Percentiles rank a stretch among this genome's conserved stretches.
These are phyloP conservation scores for Halictus ligatus DNA, from an alignment of 2,888 invertebrate genomes.

Conservation along the genomic window DNA sequence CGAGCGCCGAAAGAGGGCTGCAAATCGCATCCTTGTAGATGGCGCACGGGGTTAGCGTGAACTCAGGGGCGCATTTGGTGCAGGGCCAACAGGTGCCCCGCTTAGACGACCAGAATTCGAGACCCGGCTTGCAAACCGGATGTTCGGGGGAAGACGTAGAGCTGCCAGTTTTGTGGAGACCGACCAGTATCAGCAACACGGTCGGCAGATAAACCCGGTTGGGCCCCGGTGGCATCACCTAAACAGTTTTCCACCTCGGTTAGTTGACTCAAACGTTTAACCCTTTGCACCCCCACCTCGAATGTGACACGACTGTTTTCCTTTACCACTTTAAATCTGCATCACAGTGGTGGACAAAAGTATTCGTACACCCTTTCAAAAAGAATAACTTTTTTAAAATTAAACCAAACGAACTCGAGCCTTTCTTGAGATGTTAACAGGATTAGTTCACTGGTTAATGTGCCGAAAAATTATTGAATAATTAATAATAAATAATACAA, in stretches of 20 bases:
- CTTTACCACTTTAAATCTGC: no score
- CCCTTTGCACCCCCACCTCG: no score
- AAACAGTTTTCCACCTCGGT: background rate
- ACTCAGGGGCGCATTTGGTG: conserved; percentile 88
- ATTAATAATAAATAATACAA: no score
- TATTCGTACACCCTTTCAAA: no score
- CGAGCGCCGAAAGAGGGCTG: conserved; percentile 88
- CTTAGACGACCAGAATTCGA: conserved; percentile 90
- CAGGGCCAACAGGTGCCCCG: conserved; percentile 89
- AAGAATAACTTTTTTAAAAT: no score
- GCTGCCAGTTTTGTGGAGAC: conserved; percentile 57
- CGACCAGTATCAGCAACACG: conserved; percentile 74
- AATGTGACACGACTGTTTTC: no score
- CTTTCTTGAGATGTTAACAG: no score
- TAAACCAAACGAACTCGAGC: no score
- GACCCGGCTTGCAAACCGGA: conserved; percentile 85
- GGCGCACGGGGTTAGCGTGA: conserved; percentile 90
- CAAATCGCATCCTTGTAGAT: conserved; percentile 91
- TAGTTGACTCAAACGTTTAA: no score
- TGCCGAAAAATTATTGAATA: no score
- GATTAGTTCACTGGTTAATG: no score
- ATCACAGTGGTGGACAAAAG: no score
- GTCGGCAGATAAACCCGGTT: conserved; percentile 74
- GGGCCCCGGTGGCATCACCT: conserved; percentile 79
- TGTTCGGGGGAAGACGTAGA: conserved; percentile 66